Evolutionary conservation across 2,113 vertebrate genomes (phyloP).

Genomic region (Chaetorhynchus papuensis): DNA sequence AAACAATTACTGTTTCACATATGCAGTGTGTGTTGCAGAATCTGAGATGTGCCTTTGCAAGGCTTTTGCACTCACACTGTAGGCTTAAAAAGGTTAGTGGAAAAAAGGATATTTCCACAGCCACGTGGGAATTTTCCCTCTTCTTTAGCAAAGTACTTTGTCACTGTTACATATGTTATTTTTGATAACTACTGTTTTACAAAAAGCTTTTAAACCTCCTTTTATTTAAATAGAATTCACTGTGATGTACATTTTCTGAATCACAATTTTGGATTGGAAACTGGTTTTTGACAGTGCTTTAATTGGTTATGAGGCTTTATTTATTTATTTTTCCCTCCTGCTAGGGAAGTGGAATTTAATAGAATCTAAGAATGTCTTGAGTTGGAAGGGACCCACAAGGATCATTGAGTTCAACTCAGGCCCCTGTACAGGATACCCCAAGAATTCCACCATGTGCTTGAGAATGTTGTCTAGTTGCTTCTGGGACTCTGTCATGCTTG

Average conservation of each 20-base stretch:
- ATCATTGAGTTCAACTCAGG: neutral
- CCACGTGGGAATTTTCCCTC: neutral
- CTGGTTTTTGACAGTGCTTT: neutral
- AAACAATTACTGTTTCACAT: slow-evolving; percentile 51
- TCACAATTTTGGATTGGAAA: neutral
- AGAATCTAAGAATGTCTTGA: neutral
- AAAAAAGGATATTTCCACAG: neutral
- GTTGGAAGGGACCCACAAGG: neutral
- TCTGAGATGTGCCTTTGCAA: neutral
- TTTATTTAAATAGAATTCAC: neutral
- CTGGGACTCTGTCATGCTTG: neutral
- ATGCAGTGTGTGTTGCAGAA: neutral
- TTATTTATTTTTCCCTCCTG: neutral
- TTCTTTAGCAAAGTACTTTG: neutral
- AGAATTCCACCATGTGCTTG: neutral
- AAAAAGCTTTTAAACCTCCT: neutral
- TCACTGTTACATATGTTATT: neutral
- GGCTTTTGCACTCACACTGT: neutral
- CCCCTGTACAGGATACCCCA: neutral
- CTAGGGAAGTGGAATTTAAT: neutral
- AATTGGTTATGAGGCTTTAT: neutral
- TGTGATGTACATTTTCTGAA: neutral
- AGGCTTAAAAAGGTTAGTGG: neutral
- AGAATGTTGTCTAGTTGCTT: neutral
- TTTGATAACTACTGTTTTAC: neutral